Conservation (phyloP, 2,888 invertebrate genomes). For the Sesamia inferens region DNA sequence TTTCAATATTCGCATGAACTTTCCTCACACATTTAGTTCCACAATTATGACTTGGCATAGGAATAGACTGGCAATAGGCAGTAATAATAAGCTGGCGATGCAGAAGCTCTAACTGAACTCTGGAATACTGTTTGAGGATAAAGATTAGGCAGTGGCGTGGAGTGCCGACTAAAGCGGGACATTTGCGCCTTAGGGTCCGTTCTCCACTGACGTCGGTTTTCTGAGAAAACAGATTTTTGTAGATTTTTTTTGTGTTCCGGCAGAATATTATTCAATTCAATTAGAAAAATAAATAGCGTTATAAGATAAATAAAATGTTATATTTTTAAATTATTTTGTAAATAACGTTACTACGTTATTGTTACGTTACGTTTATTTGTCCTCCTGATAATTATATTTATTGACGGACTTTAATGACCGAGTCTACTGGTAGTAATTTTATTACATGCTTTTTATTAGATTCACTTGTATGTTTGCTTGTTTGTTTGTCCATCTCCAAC, state of each 20-base stretch:
- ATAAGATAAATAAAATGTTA: not conserved
- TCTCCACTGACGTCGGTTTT: constrained; percentile 58
- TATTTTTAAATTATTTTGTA: too few relatives aligned
- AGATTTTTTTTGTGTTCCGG: not conserved
- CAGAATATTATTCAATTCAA: not conserved
- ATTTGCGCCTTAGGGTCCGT: constrained; percentile 55
- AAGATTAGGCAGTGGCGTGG: constrained; percentile 67
- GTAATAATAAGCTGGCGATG: constrained; percentile 48
- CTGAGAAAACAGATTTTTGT: constrained; percentile 10
- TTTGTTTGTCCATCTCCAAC: too few relatives aligned
- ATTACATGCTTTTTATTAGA: too few relatives aligned
- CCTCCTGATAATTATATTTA: too few relatives aligned
- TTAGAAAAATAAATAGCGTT: not conserved
- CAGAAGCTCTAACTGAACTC: constrained; percentile 55
- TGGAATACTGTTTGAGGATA: constrained; percentile 60
- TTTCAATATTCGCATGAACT: constrained; percentile 38
- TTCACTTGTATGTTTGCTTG: too few relatives aligned
- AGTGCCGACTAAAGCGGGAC: constrained; percentile 60
- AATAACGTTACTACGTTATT: too few relatives aligned
- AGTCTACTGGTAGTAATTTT: too few relatives aligned
- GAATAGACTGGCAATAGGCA: constrained; percentile 37
- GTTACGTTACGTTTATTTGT: too few relatives aligned
- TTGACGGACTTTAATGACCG: too few relatives aligned
- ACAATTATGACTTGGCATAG: constrained; percentile 39
- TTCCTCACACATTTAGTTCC: constrained; percentile 20